These are phyloP conservation scores for Scaptomyza parva DNA, from an alignment of 2,888 invertebrate species.

Conservation along the genomic window DNA sequence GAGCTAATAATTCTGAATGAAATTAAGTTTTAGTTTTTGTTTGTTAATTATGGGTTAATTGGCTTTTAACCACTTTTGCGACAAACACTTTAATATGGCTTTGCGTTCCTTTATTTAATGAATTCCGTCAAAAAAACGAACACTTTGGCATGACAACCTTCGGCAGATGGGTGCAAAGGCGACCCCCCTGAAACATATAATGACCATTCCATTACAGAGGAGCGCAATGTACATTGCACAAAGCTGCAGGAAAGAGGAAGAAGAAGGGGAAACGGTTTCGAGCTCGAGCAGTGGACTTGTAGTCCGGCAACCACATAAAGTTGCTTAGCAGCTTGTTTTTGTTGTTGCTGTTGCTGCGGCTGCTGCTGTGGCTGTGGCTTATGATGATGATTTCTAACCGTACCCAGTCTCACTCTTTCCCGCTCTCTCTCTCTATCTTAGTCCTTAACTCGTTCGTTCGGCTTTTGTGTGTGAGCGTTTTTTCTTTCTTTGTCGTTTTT, in stretches of 20 bases:
- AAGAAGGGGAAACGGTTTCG: not conserved
- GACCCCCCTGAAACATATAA: constrained; percentile 40
- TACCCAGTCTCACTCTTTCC: constrained; percentile 3
- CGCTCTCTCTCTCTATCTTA: not conserved
- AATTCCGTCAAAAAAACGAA: constrained; percentile 25
- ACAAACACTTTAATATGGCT: constrained; percentile 42
- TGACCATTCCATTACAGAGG: constrained; percentile 52
- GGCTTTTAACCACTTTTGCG: constrained; percentile 32
- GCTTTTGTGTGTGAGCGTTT: constrained; percentile 14
- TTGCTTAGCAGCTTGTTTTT: constrained; percentile 50
- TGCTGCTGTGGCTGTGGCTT: constrained; percentile 9
- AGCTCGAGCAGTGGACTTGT: not conserved
- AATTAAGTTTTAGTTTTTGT: not conserved
- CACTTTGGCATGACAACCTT: constrained; percentile 28
- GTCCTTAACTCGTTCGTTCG: constrained; percentile 2
- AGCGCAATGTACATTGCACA: constrained; percentile 1
- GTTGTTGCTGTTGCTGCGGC: constrained; percentile 12
- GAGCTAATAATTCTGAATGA: not conserved
- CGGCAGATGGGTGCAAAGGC: constrained; percentile 28
- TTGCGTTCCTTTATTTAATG: constrained; percentile 28
- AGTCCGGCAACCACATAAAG: constrained; percentile 46
- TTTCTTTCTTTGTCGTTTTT: constrained; percentile 2
- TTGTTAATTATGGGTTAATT: constrained; percentile 9
- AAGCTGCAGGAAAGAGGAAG: not conserved
- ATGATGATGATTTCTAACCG: constrained; percentile 54